Evolutionary conservation across 2,888 invertebrate species (phyloP), one percentile per base, ranked within the genome.

Genomic region (Drymonia ruficornis): DNA sequence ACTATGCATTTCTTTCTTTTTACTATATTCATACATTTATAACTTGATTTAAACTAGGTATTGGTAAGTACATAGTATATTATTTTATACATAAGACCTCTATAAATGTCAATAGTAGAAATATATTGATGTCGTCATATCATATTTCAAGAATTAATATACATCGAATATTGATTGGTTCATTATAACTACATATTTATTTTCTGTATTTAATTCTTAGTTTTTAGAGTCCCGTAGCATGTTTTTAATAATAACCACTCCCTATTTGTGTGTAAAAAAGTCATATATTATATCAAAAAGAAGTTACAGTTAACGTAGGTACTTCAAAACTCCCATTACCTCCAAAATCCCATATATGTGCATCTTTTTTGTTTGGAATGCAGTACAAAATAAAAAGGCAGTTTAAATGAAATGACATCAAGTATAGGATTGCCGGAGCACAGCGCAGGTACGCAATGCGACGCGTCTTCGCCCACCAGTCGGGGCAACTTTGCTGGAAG

Each of bases 401-500:
- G 38, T 38, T n/a, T 7, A 38, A 38, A 38, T 4, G 43, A 19
- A 23, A 44, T 44, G 19, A 44, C 13, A 44, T n/a, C 19, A 7
- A 44, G 23, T 44, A 7, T 44, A 23, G n/a, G 5, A 44, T 23
- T 44, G 36, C 13, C 36, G 36, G n/a, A 36, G 36, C n/a, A 7
- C 36, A 11, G n/a, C 36, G n/a, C 47, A 31, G 34, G 13, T 34
- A 47, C 48, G 46, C 58, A 52, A 56, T 55, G 69, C 67, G 66
- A 67, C 62, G 67, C 59, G 49, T 58, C 46, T 51, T 58, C 52
- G 50, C 53, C 61, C 61, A 54, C 63, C 61, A 63, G 61, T 70
- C 60, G 58, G 63, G 53, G 64, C 59, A 61, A 63, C 62, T 70
- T 78, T 60, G 74, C 76, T 72, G 72, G 74, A 71, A 78, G 83